Evolutionary conservation across 2,888 invertebrate genomes (phyloP), one percentile per base, ranked within the genome.

Genomic region (Mythimna ferrago): DNA sequence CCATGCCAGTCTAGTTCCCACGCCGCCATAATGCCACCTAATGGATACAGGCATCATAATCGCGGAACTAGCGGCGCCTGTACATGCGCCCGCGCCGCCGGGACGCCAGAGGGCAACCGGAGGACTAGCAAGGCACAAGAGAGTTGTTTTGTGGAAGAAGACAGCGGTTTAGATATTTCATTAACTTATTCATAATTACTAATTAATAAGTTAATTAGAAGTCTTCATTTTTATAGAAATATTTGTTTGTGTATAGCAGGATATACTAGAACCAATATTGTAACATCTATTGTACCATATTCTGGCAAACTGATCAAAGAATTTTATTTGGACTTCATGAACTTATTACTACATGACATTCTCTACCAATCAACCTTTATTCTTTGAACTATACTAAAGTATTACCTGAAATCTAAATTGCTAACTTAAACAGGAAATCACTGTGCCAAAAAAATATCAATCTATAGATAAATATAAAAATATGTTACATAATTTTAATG

Each of bases 1-100:
- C 66, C 66, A 76, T 83, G 84, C 86, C 87, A 92, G 85, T 89
- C 90, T 84, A 92, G 89, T 94, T 94, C 93, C 90, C 94, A 94
- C 93, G 93, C 87, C 82, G 86, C 77, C 83, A 85, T 92, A 92
- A 87, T 86, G 74, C 87, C 81, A 76, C 65, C 84, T 86, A 83
- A 86, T 87, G 79, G 86, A 76, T 82, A 83, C 85, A 69, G 73
- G 81, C 86, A 88, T 87, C 86, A 89, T 90, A 88, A 88, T 87
- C 89, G 82, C 76, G 75, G 73, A 79, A 67, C 80, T 76, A 68
- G 70, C 48, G 78, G 41, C 67, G 53, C 58, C 38, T 76, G 57
- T 51, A 66, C 66, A 82, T 68, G 74, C 44, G 32, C 67, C 74
- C 65, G 73, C 44, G 26, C 70, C 75, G 71, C 63, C 74, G 70